Evolutionary conservation across 2,888 invertebrate species (phyloP), one percentile per base, ranked within the genome.

Genomic region (Phyllotreta cruciferae): DNA sequence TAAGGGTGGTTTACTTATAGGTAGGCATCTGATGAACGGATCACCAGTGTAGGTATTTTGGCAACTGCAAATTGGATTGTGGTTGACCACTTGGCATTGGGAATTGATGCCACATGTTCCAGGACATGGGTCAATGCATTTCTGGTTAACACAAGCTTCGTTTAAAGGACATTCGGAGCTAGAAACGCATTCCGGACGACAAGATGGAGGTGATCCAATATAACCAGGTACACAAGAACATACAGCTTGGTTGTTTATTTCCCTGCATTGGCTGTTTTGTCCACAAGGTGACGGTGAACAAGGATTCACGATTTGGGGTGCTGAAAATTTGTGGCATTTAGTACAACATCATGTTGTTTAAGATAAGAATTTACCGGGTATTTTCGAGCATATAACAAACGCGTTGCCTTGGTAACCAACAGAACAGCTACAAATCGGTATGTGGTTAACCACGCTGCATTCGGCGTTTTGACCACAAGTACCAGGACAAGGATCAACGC

Each of bases 351-450:
- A 14, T 49, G 34, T 35, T 24, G 11, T 10, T 11, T 4, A n/a
- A n/a, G 8, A 11, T 9, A 6, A 47, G 37, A 11, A n/a, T 38
- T 34, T 55, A 79, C 78, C 76, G 83, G 81, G 80, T 60, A 86
- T 79, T 41, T 81, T 82, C 68, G 85, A 82, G 73, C 91, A 91
- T 64, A 84, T 80, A 3, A 85, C 83, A 76, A 91, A 90, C 8
- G 91, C 90, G 83, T 91, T 89, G 35, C 91, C 91, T 66, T 87
- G 87, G 66, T 84, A 87, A 6, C 81, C 81, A 58, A 74, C 70
- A 6, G 82, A 79, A 73, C 88, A 88, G 57, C 82, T 82, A 70
- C 88, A 88, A 62, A 88, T 88, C 6, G 92, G 79, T 42, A 82
- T 80, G 66, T 83, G 83, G 63, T 83, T 82, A 7, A 79, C 70